Base-by-base conservation (phyloP, 2,113 vertebrate species). In the Sceloporus tristichus region DNA sequence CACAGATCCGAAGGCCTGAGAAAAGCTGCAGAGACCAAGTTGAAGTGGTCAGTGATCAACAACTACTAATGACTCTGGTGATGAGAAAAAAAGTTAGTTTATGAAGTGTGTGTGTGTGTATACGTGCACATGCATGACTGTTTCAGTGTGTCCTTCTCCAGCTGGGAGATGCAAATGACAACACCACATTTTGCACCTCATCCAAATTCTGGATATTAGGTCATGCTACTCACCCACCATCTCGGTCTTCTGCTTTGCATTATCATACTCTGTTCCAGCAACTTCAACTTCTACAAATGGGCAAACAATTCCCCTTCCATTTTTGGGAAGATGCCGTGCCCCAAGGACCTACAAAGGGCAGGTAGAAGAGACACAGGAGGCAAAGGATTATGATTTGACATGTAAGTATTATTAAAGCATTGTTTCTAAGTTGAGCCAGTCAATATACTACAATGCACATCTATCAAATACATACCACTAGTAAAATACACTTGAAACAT, bases 231-330 rank as follows among this genome's bases (percentile, higher is more conserved):
- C 89, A 99, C 99, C 98, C 95, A 98, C 98, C 0, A 98, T 98
- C 92, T 99, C 99, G 0, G 99, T 99, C 95, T 99, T 99, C 93
- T 98, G 98, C 93, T 99, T 99, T 94, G 94, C 92, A 0, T 96
- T 98, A 97, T 99, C 99, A 0, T 99, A 99, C 76, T 99, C 99
- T 0, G 98, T 98, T 0, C 99, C 99, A 0, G 98, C 99, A 91
- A 99, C 98, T 91, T 99, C 99, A 1, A 99, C 97, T 96, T 99
- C 99, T 82, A 99, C 98, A 0, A 99, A 97, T 1, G 99, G 99
- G 85, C 98, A 99, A 89, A 99, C 99, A 0, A 99, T 99, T 86
- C 99, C 99, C 5, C 99, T 97, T 8, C 99, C 99, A 0, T 99
- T 99, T 93, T 99, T 99, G 3, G 99, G 99, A 83, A 99, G 96